Evolutionary conservation across 2,113 vertebrate genomes (phyloP).

Genomic region (Pomatorhinus ruficollis): DNA sequence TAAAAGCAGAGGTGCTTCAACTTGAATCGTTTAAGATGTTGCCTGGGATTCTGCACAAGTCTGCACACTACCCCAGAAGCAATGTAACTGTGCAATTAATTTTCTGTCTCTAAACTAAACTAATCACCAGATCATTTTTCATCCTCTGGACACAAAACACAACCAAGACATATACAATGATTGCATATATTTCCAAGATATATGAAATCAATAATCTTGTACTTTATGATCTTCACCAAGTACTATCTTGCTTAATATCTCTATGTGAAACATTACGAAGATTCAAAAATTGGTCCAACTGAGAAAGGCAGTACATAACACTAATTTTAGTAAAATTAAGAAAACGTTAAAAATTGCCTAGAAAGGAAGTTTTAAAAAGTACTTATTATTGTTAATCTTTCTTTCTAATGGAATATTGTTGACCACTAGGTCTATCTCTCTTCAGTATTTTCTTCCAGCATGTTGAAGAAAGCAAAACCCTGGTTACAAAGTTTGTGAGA

Average conservation of each 20-base stretch:
- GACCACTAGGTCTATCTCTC: neutral
- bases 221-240: neutral
- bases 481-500: neutral
- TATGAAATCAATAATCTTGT: neutral
- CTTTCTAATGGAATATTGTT: neutral
- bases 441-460: neutral
- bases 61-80: neutral
- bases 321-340: neutral
- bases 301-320: neutral
- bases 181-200: neutral
- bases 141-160: neutral
- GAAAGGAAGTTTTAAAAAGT: neutral
- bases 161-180: neutral
- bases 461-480: neutral
- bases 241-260: neutral
- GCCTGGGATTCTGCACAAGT: neutral
- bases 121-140: neutral
- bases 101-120: neutral
- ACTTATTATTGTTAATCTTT: neutral
- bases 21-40: neutral
- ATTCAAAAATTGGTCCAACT: neutral
- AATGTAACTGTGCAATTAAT: neutral
- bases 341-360: neutral
- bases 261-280: neutral
- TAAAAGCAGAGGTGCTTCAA: neutral